A percentile compares a stretch with the other conserved stretches of the same genome.
Evolutionary conservation across 2,888 invertebrate species (phyloP).

Genomic region (Lepidocyrtoides sp.): DNA sequence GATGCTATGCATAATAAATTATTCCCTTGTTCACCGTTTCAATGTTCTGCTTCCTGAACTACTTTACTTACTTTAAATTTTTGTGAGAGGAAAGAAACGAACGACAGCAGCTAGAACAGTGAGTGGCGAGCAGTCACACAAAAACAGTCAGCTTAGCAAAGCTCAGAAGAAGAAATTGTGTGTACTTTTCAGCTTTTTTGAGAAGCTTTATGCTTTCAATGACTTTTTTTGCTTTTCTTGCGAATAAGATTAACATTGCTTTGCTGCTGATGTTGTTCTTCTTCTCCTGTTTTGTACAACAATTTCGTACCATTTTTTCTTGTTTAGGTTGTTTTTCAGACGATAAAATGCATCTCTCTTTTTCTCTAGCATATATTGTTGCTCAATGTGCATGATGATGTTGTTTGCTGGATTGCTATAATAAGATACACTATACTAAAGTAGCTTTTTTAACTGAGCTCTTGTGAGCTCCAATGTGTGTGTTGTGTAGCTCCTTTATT

Average conservation of each 20-base stretch:
- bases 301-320: slow-evolving; percentile 51
- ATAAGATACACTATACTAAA: too few relatives aligned
- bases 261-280: slow-evolving; percentile 11
- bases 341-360: slow-evolving; percentile 73
- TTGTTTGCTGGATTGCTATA: too few relatives aligned
- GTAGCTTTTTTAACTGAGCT: not conserved
- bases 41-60: slow-evolving; percentile 73
- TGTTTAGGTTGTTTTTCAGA: slow-evolving; percentile 61
- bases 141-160: not conserved
- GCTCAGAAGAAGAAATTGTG: slow-evolving; percentile 10
- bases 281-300: slow-evolving; percentile 20
- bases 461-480: not conserved
- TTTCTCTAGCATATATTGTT: not conserved
- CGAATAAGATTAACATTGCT: slow-evolving; percentile 42
- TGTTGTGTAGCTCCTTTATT: slow-evolving; percentile 49
- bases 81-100: too few relatives aligned
- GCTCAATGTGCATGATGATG: too few relatives aligned
- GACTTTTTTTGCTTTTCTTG: slow-evolving; percentile 35
- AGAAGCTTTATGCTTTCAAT: slow-evolving; percentile 9
- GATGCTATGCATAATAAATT: slow-evolving; percentile 78
- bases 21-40: slow-evolving; percentile 79
- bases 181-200: not conserved
- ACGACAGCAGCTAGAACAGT: not conserved
- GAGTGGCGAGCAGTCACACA: not conserved
- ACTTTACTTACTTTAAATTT: slow-evolving; percentile 31